Percentiles rank a stretch among this genome's conserved stretches.
Evolutionary conservation across 2,113 vertebrate genomes (phyloP).

Genomic region (Tragelaphus imberbis): DNA sequence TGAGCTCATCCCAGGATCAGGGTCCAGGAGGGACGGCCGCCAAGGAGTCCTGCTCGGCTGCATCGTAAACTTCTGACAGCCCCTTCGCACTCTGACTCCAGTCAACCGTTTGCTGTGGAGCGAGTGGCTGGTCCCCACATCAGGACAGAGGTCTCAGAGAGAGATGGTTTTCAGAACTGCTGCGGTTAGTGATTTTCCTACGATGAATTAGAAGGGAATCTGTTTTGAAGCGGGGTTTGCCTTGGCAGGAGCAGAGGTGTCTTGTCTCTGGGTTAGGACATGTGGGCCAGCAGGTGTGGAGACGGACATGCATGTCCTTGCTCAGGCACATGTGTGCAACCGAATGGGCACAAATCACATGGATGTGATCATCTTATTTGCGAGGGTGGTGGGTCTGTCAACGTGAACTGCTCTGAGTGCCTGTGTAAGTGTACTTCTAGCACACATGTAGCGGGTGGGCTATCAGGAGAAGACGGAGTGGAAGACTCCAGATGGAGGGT

Average conservation of each 20-base stretch:
- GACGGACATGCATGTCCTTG: too few relatives aligned
- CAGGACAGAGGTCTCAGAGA: constrained; percentile 14
- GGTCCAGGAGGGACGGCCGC: not conserved
- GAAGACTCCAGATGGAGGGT: not conserved
- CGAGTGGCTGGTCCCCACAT: not conserved
- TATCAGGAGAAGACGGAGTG: fast-evolving
- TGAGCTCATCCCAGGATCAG: not conserved
- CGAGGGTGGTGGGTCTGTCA: not conserved
- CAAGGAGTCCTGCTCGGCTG: not conserved
- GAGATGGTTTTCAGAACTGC: constrained; percentile 43
- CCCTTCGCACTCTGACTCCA: not conserved
- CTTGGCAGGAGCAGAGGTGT: not conserved
- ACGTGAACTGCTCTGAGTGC: not conserved
- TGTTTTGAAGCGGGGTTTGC: not conserved
- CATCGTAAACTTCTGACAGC: not conserved
- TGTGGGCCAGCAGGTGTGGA: not conserved
- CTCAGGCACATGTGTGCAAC: not conserved
- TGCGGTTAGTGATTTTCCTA: constrained; percentile 24
- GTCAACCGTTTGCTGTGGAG: not conserved
- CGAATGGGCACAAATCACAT: not conserved
- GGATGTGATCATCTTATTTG: not conserved
- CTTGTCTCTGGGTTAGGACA: not conserved
- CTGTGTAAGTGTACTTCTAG: not conserved
- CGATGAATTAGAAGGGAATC: not conserved
- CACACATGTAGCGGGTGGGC: fast-evolving